These are phyloP conservation scores for Montipora capricornis DNA, from an alignment of 64 coral and sea anemone species.

Conservation along the genomic window DNA sequence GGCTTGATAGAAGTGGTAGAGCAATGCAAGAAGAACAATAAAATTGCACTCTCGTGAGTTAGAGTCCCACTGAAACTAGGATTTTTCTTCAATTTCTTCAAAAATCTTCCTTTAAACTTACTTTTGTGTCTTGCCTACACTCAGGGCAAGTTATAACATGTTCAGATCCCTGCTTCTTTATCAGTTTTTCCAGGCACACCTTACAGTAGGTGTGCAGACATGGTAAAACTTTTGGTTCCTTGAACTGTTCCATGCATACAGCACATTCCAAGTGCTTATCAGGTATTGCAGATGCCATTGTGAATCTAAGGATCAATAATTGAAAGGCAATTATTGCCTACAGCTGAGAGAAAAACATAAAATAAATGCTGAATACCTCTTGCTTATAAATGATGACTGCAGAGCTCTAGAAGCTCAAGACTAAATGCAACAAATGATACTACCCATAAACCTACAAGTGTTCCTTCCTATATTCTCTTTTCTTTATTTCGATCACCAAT, in stretches of 20 bases:
- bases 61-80: too few relatives aligned
- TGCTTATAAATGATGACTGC: too few relatives aligned
- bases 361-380: too few relatives aligned
- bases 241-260: conserved; percentile 64
- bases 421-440: too few relatives aligned
- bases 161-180: background rate
- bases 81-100: background rate
- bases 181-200: conserved; percentile 53
- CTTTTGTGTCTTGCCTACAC: conserved; percentile 44
- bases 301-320: background rate
- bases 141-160: conserved; percentile 57
- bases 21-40: too few relatives aligned
- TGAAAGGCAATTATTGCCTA: background rate
- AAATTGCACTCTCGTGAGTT: too few relatives aligned
- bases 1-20: too few relatives aligned
- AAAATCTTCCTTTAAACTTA: background rate
- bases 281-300: background rate
- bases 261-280: conserved; percentile 34
- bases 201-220: conserved; percentile 85
- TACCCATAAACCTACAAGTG: too few relatives aligned
- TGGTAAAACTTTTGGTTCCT: conserved; percentile 66
- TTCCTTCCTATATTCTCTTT: too few relatives aligned
- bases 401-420: too few relatives aligned
- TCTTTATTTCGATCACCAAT: too few relatives aligned
- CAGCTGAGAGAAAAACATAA: background rate